These are phyloP conservation scores for Mustela nigripes DNA, from an alignment of 2,113 vertebrate genomes.

Conservation along the genomic window DNA sequence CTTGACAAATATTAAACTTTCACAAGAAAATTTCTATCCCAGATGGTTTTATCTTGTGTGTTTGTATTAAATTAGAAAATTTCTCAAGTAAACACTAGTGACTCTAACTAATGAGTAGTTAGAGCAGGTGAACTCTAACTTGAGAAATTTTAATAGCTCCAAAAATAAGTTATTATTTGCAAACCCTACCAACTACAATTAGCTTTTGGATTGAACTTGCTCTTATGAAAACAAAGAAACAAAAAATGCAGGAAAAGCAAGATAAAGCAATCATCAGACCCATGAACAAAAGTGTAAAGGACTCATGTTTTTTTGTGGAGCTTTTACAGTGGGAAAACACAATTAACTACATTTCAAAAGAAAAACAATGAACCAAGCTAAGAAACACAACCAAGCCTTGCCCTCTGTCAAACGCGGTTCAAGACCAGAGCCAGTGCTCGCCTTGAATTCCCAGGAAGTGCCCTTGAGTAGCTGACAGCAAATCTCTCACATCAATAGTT, in stretches of 20 bases:
- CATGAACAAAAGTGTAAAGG: background rate
- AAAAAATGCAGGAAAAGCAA: conserved; percentile 19
- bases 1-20: conserved; percentile 62
- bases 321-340: conserved; percentile 46
- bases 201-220: conserved; percentile 60
- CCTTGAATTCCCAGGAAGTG: background rate
- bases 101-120: background rate
- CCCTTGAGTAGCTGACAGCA: background rate
- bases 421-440: background rate
- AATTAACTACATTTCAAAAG: conserved; percentile 38
- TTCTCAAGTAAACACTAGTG: conserved; percentile 62
- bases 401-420: background rate
- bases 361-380: background rate
- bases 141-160: conserved; percentile 22
- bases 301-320: background rate
- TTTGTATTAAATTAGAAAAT: conserved; percentile 55
- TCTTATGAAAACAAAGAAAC: conserved; percentile 56
- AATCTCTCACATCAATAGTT: background rate
- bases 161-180: conserved; percentile 65
- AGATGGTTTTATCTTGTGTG: conserved; percentile 50
- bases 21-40: conserved; percentile 43
- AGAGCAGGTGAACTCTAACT: conserved; percentile 39
- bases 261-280: conserved; percentile 46
- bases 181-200: conserved; percentile 51
- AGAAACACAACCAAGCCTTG: background rate